Conservation (phyloP, 2,797 vertebrate species). For the Urocyon cinereoargenteus region DNA sequence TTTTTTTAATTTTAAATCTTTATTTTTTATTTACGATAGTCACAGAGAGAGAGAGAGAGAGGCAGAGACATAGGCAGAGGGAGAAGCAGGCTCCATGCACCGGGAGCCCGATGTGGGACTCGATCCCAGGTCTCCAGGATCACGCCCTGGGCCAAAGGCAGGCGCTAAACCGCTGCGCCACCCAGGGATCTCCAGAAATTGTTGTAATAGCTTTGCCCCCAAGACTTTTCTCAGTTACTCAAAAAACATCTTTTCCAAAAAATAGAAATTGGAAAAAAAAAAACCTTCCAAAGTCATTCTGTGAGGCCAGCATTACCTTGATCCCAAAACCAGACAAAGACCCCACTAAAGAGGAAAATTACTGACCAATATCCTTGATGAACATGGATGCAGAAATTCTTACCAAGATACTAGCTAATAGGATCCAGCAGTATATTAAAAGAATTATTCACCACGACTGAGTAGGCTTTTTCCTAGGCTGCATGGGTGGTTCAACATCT, state of each 20-base stretch:
- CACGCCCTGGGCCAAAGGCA: too few species aligned
- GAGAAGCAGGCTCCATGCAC: too few species aligned
- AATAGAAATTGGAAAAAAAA: neutral
- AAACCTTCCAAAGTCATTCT: neutral
- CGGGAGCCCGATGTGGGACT: too few species aligned
- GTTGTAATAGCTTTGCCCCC: neutral
- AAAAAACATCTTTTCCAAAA: neutral
- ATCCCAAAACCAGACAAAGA: neutral
- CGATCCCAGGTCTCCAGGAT: too few species aligned
- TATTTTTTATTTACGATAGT: too few species aligned
- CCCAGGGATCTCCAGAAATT: too few species aligned
- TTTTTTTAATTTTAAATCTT: too few species aligned
- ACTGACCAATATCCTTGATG: neutral
- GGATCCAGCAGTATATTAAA: neutral
- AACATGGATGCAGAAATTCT: neutral
- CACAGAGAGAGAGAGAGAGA: too few species aligned
- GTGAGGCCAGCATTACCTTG: neutral
- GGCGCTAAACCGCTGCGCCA: too few species aligned
- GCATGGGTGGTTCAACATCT: neutral
- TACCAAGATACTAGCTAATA: neutral
- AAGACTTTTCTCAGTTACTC: slow-evolving; percentile 4
- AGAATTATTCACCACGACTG: neutral
- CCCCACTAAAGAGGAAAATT: neutral
- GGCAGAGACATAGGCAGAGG: too few species aligned
- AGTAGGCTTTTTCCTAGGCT: neutral